Percentiles rank a stretch among this genome's conserved stretches.
These are phyloP conservation scores for Coenobita brevimanus DNA, from an alignment of 1,140 invertebrate genomes.

Conservation along the genomic window DNA sequence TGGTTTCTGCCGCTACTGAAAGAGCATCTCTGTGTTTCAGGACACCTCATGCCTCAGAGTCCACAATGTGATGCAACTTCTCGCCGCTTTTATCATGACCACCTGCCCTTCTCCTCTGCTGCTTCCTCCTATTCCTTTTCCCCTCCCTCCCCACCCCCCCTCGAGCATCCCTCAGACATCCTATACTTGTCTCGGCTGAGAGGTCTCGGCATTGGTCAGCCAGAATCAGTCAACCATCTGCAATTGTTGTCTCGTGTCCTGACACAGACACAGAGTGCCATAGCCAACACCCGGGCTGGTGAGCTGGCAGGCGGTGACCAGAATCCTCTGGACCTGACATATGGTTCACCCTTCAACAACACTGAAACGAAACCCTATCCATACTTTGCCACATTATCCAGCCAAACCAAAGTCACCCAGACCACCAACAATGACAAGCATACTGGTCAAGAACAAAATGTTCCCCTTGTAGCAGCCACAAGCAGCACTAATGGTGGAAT, in stretches of 20 bases:
- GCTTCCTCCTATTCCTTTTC: conserved; percentile 19
- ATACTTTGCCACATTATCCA: no score
- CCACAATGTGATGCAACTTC: conserved; percentile 4
- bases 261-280: neutral
- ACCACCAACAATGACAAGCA: neutral
- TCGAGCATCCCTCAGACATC: conserved; percentile 19
- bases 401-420: neutral
- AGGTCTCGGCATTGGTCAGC: conserved; percentile 14
- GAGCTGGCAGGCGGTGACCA: no score
- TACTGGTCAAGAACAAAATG: neutral
- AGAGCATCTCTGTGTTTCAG: conserved; percentile 47
- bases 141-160: conserved; percentile 3
- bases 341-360: no score
- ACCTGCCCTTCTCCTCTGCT: neutral
- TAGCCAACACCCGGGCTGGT: no score
- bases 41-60: conserved; percentile 15
- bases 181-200: conserved; percentile 29
- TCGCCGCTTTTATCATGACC: conserved; percentile 6
- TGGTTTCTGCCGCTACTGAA: conserved; percentile 21
- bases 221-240: conserved; percentile 21
- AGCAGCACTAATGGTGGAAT: conserved; percentile 14
- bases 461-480: neutral
- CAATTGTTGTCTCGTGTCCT: conserved; percentile 19
- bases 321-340: no score
- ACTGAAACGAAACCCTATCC: no score